Evolutionary conservation across 2,888 invertebrate species (phyloP).

Genomic region (Seira sanloemensis): DNA sequence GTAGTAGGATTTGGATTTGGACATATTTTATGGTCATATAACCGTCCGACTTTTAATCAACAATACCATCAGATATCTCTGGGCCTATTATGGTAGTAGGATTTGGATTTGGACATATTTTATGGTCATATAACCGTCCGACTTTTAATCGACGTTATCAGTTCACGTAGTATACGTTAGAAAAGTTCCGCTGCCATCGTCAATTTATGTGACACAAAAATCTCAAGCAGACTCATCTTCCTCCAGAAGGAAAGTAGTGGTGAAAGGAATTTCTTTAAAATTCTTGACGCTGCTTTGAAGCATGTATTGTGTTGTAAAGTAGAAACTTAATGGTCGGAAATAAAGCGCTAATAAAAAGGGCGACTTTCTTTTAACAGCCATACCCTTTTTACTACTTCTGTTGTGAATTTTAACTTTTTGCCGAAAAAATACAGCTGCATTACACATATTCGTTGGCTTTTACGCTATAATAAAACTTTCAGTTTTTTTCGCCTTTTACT

Average conservation of each 20-base stretch:
- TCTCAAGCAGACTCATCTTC: too few relatives aligned
- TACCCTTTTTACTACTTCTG: neutral
- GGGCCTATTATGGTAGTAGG: too few relatives aligned
- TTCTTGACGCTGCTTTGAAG: too few relatives aligned
- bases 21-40: neutral
- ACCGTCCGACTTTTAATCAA: too few relatives aligned
- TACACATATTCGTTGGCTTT: neutral
- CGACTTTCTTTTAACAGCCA: neutral
- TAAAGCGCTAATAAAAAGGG: neutral
- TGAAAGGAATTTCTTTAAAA: neutral
- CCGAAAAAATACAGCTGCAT: neutral
- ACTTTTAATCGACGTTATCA: neutral
- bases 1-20: too few relatives aligned
- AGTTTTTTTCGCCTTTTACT: neutral
- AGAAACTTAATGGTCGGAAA: neutral
- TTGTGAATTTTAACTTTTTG: constrained; percentile 2
- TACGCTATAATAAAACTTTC: neutral
- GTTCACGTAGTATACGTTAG: neutral
- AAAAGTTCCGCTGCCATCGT: too few relatives aligned
- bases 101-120: too few relatives aligned
- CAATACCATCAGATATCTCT: too few relatives aligned
- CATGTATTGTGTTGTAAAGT: neutral
- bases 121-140: neutral
- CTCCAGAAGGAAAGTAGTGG: too few relatives aligned
- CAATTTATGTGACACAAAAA: too few relatives aligned